Evolutionary conservation across 2,888 invertebrate species (phyloP).

Genomic region (Penaeus monodon): DNA sequence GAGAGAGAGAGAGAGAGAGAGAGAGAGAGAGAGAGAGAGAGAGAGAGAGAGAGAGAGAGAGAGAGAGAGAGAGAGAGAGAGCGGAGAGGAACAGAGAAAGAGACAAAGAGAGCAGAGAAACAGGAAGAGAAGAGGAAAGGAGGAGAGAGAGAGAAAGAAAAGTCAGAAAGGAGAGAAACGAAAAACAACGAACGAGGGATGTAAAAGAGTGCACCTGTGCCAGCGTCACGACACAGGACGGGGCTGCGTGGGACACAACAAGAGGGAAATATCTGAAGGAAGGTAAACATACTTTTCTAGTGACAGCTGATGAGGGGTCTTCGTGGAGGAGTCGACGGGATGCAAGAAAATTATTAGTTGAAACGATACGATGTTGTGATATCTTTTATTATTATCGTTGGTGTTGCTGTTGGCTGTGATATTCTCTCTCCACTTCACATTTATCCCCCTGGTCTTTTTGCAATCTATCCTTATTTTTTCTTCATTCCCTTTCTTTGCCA

Average conservation of each 20-base stretch:
- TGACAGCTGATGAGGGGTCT: too few relatives aligned
- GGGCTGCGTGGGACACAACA: too few relatives aligned
- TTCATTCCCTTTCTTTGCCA: neutral
- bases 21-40: too few relatives aligned
- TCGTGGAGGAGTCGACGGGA: too few relatives aligned
- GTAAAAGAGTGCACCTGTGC: neutral
- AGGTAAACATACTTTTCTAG: too few relatives aligned
- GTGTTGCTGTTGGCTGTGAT: too few relatives aligned
- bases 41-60: neutral
- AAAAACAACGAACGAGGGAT: neutral
- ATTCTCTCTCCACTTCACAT: neutral
- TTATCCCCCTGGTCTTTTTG: neutral
- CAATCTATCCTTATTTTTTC: neutral
- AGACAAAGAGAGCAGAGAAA: neutral
- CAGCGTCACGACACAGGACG: too few relatives aligned
- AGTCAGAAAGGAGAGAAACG: neutral
- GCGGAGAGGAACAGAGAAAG: neutral
- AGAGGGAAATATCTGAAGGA: too few relatives aligned
- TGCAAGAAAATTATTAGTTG: too few relatives aligned
- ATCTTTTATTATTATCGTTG: too few relatives aligned
- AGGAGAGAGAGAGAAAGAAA: neutral
- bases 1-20: too few relatives aligned
- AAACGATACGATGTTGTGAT: too few relatives aligned
- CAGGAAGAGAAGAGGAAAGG: neutral
- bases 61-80: neutral